Evolutionary conservation across 2,797 vertebrate genomes (phyloP), one percentile per base, ranked within the genome.

Genomic region (Siniperca undulata): DNA sequence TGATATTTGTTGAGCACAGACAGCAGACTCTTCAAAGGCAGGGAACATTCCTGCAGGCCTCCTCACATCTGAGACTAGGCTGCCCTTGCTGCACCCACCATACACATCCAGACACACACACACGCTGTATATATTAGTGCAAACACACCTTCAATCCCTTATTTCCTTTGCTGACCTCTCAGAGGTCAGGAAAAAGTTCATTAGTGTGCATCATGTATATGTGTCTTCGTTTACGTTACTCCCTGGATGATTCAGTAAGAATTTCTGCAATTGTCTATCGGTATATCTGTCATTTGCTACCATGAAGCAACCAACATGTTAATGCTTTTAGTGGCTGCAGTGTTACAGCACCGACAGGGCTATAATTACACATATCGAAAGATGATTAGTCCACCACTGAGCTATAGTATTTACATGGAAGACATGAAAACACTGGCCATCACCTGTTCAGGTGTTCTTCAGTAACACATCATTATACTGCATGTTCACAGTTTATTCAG

Each of bases 1-100:
- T 92, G 91, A 90, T 93, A 93, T 95, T 93, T 91, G 94, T 92
- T 85, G 94, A 91, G 90, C 86, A 69, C 91, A 91, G 91, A 90
- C 88, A 87, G 89, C 91, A 94, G 89, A 86, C 82, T 89, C 94
- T 94, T 95, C 94, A 95, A 95, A 95, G 94, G 91, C 90, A 71
- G 83, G 78, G 74, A 88, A 91, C 92, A 94, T 94, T 94, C 93
- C 94, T 95, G 92, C 91, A 93, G 91, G 93, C 90, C 89, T 85
- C 81, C 89, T 90, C 88, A 91, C 91, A 94, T 94, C 91, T 92
- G 92, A 91, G 90, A 76, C 88, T 52, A 70, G 74, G 85, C 87
- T 92, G 89, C 83, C 88, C 89, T 89, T 78, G 44, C 82, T 91
- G 83, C 84, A 82, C 89, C 81, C 81, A 6, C 64, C 48, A 80